A percentile compares a stretch with the other conserved stretches of the same genome.
Evolutionary conservation across 1,140 invertebrate species (phyloP).

Genomic region (Nomia melanderi): DNA sequence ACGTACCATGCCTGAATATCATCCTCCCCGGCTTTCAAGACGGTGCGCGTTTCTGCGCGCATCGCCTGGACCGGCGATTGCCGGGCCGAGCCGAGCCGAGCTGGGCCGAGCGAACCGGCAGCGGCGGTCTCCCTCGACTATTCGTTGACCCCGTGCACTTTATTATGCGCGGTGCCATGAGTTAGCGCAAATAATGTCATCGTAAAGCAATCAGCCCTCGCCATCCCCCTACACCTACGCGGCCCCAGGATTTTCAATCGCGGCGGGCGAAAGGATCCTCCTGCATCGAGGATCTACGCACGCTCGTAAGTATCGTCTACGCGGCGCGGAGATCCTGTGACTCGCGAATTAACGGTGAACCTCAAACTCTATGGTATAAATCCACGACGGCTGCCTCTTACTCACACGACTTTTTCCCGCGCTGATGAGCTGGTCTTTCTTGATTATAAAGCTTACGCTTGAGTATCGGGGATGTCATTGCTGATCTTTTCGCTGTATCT

Average conservation of each 20-base stretch:
- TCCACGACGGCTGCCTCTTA: conserved; percentile 38
- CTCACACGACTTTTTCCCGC: not conserved
- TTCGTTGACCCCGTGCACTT: conserved; percentile 70
- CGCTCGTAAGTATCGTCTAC: conserved; percentile 48
- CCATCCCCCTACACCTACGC: conserved; percentile 45
- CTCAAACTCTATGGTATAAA: conserved; percentile 60
- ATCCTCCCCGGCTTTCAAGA: conserved; percentile 6
- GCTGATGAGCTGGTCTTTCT: not conserved
- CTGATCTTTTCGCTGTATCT: too few relatives aligned
- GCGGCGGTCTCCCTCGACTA: conserved; percentile 29
- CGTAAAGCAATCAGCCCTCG: conserved; percentile 73
- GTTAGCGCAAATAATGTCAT: conserved; percentile 76
- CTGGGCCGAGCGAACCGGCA: not conserved
- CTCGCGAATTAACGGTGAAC: conserved; percentile 57
- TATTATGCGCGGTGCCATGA: conserved; percentile 71
- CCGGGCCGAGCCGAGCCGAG: too few relatives aligned
- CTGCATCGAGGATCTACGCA: conserved; percentile 33
- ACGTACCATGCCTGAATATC: conserved; percentile 43
- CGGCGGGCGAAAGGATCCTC: not conserved
- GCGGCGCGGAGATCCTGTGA: conserved; percentile 23
- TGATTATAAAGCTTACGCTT: not conserved
- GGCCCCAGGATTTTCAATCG: conserved; percentile 19
- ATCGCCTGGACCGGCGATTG: too few relatives aligned
- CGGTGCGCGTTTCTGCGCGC: conserved; percentile 17
- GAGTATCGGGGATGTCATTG: not conserved